Percentiles rank a stretch among this genome's conserved stretches.
Conservation (phyloP, 1,140 invertebrate genomes). For the Euwallacea similis region DNA sequence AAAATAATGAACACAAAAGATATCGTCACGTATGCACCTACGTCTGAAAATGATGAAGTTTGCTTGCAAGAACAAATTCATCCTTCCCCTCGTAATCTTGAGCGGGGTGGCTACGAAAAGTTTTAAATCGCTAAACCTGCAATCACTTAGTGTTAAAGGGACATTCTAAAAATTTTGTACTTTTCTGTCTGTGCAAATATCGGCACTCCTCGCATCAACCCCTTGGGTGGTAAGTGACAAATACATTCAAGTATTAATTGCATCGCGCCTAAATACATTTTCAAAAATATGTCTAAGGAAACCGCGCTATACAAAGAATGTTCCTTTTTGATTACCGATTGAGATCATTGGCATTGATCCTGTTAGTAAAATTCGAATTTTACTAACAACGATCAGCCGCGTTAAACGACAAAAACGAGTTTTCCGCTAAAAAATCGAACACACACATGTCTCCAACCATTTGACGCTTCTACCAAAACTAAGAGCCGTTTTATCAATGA, state of each 20-base stretch:
- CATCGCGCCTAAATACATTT: conserved; percentile 12
- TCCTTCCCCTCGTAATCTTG: no score
- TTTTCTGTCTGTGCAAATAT: no score
- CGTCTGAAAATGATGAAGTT: neutral
- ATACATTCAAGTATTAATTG: conserved; percentile 2
- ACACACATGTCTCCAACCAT: neutral
- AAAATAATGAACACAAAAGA: conserved; percentile 24
- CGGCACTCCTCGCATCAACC: no score
- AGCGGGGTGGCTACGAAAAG: no score
- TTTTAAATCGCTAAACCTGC: no score
- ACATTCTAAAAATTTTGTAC: no score
- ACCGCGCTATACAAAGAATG: conserved; percentile 25
- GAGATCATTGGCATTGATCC: conserved; percentile 41
- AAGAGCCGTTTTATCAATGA: neutral
- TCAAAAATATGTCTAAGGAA: conserved; percentile 48
- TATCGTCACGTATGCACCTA: conserved; percentile 2
- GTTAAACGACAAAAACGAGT: neutral
- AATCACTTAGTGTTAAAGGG: no score
- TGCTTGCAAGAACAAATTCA: no score
- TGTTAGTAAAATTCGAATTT: neutral
- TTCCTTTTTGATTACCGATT: conserved; percentile 45
- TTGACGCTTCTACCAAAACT: neutral
- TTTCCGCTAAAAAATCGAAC: neutral
- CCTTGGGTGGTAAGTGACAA: no score
- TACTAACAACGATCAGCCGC: neutral